Percentiles rank a stretch among this genome's conserved stretches.
phyloP scores from a whole-genome alignment of 2,113 vertebrate species.

The Campylomormyrus tamandua region DNA sequence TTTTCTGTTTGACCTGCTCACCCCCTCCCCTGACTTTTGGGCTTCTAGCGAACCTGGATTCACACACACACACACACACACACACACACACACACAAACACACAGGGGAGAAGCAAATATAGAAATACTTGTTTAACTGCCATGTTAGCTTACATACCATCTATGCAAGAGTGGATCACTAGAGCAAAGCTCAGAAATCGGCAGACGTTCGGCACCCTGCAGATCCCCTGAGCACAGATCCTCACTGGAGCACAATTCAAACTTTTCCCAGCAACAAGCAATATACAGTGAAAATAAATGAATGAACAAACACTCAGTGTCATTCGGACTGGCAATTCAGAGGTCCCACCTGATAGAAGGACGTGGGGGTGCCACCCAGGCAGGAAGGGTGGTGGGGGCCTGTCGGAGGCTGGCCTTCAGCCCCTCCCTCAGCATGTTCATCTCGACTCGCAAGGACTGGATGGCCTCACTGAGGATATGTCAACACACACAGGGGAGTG shows the following conservation, averaged over 20 bases:
- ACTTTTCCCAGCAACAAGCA: neutral
- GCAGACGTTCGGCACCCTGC: neutral
- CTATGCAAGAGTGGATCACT: neutral
- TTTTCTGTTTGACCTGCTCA: conserved; percentile 9
- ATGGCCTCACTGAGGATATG: conserved; percentile 62
- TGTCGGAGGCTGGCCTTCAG: conserved; percentile 60
- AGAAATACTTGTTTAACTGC: neutral
- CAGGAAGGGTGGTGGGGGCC: conserved; percentile 10
- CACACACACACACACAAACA: neutral
- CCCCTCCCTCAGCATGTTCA: conserved; percentile 53
- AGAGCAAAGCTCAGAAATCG: neutral
- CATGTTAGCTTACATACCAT: neutral
- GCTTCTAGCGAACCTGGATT: conserved; percentile 25
- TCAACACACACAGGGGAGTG: neutral
- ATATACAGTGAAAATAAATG: neutral
- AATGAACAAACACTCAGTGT: neutral
- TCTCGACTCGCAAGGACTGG: conserved; percentile 63
- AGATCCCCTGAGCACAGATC: neutral
- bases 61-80: too few species aligned
- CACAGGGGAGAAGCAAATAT: neutral
- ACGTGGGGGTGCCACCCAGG: rapidly evolving
- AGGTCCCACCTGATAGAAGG: conserved; percentile 47
- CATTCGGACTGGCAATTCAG: conserved; percentile 22
- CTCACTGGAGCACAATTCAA: neutral
- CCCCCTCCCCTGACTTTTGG: neutral